Evolutionary conservation across 37 sponge, comb jelly and placozoan genomes (phyloP), one percentile per base, ranked within the genome.

Genomic region (Eunapius fragilis): DNA sequence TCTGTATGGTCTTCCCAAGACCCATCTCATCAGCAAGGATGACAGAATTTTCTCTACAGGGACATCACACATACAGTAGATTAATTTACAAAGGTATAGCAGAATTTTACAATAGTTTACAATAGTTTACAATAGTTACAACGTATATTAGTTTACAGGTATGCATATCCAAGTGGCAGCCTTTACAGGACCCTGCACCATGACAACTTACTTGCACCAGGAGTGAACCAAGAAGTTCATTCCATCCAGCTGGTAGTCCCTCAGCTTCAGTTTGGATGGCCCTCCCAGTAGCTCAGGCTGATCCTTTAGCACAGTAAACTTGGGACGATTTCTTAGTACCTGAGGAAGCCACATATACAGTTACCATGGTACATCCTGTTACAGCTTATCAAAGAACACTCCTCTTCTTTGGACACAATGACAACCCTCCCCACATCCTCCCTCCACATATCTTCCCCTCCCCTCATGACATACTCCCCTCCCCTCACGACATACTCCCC

Each of bases 21-120:
- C 99, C 99, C 99, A 99, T 99, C 79, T 58, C 58, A 92, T 99
- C 99, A 10, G 99, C 99, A 27, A 99, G 88, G 41, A 99, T 99
- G 69, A 95, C 96, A 17, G 96, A 97, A 83, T 99, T 97, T 45
- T 88, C 79, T 86, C 96, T 98, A 32, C 26, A 36, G 74, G 48
- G 74, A 72, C 31, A 68, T 80, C 80, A 41, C 80, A 48, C 30
- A 30, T 37, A 49, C 31, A 73, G 31, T 34, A 34, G 32, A 34
- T 73, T 73, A 73, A 73, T 31, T 19, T 58, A 58, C 58, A 11
- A 58, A 58, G 58, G 58, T 58, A 58, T 58, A 58, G 19, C 58
- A 58, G 58, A 58, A 58, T 12, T 58, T 58, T 58, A 58, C 58
- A 58, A 58, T 13, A 58, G 58, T 58, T 58, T 58, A 19, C 14